Evolutionary conservation across 2,113 vertebrate species (phyloP).

Genomic region (Pelmatolapia mariae): DNA sequence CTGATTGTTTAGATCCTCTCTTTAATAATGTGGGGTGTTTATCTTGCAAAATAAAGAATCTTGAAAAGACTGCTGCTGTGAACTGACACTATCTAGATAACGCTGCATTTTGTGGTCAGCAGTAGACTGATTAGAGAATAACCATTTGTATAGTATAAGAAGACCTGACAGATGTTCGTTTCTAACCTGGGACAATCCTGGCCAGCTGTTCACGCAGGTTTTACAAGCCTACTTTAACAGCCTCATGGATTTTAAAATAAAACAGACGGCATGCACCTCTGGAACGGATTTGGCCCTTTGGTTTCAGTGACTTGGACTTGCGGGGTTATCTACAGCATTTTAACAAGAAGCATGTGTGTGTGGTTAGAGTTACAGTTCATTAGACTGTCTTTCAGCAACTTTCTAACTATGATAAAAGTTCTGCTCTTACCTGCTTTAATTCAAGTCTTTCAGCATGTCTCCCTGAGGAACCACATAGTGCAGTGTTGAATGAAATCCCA

Average conservation of each 20-base stretch:
- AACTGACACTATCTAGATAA: not conserved
- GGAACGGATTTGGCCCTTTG: conserved; percentile 3
- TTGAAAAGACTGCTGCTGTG: not conserved
- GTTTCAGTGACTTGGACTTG: conserved; percentile 4
- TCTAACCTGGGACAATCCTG: not conserved
- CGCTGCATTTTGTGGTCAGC: not conserved
- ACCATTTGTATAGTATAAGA: not conserved
- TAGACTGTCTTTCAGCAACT: not conserved
- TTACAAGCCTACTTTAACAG: not conserved
- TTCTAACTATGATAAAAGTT: not conserved
- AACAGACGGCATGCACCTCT: conserved; percentile 7
- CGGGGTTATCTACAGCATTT: conserved; percentile 12
- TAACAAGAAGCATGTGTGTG: conserved; percentile 46
- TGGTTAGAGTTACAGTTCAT: conserved; percentile 15
- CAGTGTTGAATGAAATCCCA: not conserved
- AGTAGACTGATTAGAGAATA: not conserved
- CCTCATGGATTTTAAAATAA: conserved; percentile 8
- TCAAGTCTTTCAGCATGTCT: not conserved
- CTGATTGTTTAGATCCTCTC: not conserved
- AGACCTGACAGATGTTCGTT: not conserved
- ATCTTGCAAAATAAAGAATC: not conserved
- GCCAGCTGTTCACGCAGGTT: not conserved
- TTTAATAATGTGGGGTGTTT: not conserved
- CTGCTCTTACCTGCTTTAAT: conserved; percentile 45
- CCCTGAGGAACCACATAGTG: not conserved